Conservation (phyloP, 2,888 invertebrate genomes). For the Galerucella nymphaeae region DNA sequence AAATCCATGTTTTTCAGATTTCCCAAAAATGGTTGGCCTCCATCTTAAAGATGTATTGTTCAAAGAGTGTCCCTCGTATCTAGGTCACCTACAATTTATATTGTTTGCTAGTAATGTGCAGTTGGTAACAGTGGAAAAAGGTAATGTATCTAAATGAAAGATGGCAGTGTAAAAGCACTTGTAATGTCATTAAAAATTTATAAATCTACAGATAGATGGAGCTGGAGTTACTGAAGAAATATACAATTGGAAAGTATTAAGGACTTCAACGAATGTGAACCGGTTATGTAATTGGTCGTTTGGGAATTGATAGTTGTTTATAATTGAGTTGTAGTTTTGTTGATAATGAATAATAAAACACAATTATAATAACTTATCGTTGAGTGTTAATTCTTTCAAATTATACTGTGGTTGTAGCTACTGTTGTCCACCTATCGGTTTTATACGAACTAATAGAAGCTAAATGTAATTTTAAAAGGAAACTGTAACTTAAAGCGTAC, state of each 20-base stretch:
- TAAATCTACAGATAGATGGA: slow-evolving; percentile 1
- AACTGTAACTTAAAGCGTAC: too few relatives aligned
- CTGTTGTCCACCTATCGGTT: too few relatives aligned
- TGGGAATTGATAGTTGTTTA: background rate
- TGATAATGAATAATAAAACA: too few relatives aligned
- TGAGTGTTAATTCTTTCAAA: too few relatives aligned
- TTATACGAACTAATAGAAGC: too few relatives aligned
- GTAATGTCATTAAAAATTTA: background rate
- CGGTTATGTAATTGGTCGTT: background rate
- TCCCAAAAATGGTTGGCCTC: too few relatives aligned
- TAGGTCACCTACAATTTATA: background rate
- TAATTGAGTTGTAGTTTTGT: background rate
- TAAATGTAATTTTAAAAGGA: too few relatives aligned
- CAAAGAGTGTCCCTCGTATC: background rate
- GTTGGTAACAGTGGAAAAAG: background rate
- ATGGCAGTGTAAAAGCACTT: background rate
- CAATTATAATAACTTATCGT: too few relatives aligned
- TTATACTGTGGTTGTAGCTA: too few relatives aligned
- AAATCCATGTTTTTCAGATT: too few relatives aligned
- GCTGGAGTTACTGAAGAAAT: background rate
- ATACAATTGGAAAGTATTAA: background rate
- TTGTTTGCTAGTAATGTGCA: background rate
- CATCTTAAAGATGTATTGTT: too few relatives aligned
- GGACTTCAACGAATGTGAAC: background rate
- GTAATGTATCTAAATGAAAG: slow-evolving; percentile 2